A percentile compares a stretch with the other conserved stretches of the same genome.
phyloP scores from a whole-genome alignment of 2,797 vertebrate genomes.

The Rousettus madagascariensis region DNA sequence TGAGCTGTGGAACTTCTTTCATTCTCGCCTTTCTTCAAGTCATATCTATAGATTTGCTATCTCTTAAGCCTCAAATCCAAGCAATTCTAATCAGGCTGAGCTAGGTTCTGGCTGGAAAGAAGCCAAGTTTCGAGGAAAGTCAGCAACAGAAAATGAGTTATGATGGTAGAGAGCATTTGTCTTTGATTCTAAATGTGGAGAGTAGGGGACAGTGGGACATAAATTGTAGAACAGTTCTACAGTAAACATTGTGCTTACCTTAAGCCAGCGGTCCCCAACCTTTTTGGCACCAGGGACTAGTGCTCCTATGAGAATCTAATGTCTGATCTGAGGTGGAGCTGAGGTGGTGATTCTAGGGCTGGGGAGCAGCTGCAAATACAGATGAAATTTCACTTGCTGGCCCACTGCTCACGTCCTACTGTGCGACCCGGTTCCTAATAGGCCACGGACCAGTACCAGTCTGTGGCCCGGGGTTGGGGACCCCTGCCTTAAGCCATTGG shows the following conservation, averaged over 20 bases:
- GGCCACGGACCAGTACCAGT: too few species aligned
- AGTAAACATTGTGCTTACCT: not conserved
- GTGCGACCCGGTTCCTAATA: too few species aligned
- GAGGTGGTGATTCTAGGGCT: too few species aligned
- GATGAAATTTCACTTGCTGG: too few species aligned
- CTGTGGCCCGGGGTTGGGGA: too few species aligned
- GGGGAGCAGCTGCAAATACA: too few species aligned
- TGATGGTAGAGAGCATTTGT: conserved; percentile 1
- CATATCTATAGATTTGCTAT: not conserved
- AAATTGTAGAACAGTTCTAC: not conserved
- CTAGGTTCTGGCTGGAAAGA: not conserved
- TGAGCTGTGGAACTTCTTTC: conserved; percentile 25
- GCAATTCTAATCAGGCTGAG: conserved; percentile 13
- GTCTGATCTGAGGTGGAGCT: too few species aligned
- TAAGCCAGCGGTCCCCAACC: too few species aligned
- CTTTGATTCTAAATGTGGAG: not conserved
- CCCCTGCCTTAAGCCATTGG: not conserved
- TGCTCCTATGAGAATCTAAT: too few species aligned
- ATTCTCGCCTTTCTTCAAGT: conserved; percentile 31
- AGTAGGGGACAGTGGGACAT: not conserved
- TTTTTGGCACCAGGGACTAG: too few species aligned
- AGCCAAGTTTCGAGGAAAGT: conserved; percentile 34
- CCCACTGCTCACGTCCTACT: too few species aligned
- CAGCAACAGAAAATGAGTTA: conserved; percentile 31
- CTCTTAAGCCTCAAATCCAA: conserved; percentile 13